Base-by-base conservation (phyloP, 1,140 invertebrate genomes). In the Drosophila sproati region DNA sequence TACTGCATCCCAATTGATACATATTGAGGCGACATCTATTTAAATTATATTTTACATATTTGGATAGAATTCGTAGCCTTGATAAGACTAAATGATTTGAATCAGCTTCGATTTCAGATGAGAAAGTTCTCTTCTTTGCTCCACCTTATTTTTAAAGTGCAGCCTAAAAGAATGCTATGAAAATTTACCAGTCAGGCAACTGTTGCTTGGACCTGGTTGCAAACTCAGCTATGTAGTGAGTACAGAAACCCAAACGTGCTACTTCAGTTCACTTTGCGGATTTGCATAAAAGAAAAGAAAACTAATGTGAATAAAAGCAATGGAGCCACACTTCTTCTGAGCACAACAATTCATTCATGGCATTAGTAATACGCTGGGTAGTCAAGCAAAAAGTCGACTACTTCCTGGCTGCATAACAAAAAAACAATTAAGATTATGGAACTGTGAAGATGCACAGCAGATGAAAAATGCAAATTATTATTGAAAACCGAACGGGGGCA, bases 401-500 rank as follows among this genome's bases (percentile, higher is more conserved):
- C 37, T 73, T 73, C 63, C 63, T 60, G 74, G 61, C 69, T 73
- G 77, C 50, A 61, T 48, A 70, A 51, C 52, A 47, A 61, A 68
- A 55, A 60, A 73, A 68, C 78, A 68, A 68, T 72, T 47, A 47
- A 60, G 31, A 20, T 47, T 60, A 47, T 60, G 43, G 57, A 51
- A 45, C 32, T 45, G 35, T 45, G 67, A 64, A 73, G 75, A 52
- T 71, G 63, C 61, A 70, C 61, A 70, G 64, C 82, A 82, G 80
- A 79, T 87, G 50, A 82, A 88, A 88, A 83, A 88, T 83, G 73
- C 85, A 88, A 88, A 88, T 88, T 81, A 83, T 77, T 77, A 56
- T 50, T 55, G 59, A 31, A 35, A 52, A 43, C 10, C 45, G 10
- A 59, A 64, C 39, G 35, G 41, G 37, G 20, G 20, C 20, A 20